These are phyloP conservation scores for Troides oblongomaculatus DNA, from an alignment of 2,888 invertebrate species.

Conservation along the genomic window DNA sequence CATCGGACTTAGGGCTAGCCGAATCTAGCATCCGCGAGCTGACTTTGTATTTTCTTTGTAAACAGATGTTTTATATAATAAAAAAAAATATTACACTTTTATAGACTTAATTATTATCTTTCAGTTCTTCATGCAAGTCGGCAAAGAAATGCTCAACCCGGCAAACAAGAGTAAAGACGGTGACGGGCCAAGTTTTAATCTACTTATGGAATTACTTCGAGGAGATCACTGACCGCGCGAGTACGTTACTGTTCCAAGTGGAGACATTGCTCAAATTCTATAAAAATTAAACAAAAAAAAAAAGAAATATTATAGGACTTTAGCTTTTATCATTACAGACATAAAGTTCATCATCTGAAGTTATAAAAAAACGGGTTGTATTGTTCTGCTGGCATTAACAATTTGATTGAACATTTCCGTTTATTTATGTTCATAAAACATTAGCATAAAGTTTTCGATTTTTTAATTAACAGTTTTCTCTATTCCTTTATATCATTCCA, in stretches of 20 bases:
- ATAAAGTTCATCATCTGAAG: conserved; percentile 10
- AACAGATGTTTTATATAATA: too few species aligned
- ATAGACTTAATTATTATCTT: conserved; percentile 31
- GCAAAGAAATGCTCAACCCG: conserved; percentile 93
- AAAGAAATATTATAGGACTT: conserved; percentile 6
- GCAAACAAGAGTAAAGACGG: conserved; percentile 92
- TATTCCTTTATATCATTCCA: background rate
- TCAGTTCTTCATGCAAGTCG: conserved; percentile 84
- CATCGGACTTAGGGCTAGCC: too few species aligned
- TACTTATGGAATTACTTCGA: conserved; percentile 96
- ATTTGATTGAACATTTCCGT: background rate
- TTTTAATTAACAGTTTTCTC: background rate
- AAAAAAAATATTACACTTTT: too few species aligned
- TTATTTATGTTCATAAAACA: background rate
- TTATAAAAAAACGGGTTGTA: conserved; percentile 4
- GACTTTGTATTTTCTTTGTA: too few species aligned
- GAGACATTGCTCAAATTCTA: conserved; percentile 27
- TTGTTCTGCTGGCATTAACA: background rate
- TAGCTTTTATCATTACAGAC: conserved; percentile 12
- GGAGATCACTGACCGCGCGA: conserved; percentile 88
- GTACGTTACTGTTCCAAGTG: background rate
- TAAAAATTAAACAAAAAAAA: background rate
- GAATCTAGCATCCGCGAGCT: too few species aligned
- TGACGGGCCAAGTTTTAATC: conserved; percentile 94
- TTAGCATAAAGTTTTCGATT: background rate